Conservation (phyloP, 2,797 vertebrate genomes). For the Ctenosaura bakeri region DNA sequence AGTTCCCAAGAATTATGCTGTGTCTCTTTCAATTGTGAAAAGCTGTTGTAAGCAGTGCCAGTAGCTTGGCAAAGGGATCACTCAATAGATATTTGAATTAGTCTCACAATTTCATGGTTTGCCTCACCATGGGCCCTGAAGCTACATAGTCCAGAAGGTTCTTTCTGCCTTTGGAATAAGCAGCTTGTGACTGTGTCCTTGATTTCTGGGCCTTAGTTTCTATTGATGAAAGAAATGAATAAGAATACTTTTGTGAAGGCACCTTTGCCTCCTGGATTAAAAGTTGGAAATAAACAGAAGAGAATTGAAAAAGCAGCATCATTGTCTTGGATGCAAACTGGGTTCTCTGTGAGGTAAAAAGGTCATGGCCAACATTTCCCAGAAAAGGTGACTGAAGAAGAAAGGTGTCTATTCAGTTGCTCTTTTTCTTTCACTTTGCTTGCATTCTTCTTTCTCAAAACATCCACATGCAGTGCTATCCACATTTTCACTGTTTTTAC, state of each 20-base stretch:
- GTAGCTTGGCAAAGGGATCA: no score
- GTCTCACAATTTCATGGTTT: constrained; percentile 55
- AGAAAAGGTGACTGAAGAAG: no score
- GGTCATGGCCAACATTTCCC: background rate
- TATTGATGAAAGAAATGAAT: background rate
- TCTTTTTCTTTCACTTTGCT: no score
- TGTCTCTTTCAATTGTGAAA: no score
- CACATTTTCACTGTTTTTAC: background rate
- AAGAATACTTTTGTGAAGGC: constrained; percentile 30
- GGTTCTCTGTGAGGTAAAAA: background rate
- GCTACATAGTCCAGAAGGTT: background rate
- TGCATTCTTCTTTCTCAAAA: background rate
- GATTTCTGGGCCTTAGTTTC: constrained; percentile 69
- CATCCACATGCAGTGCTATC: background rate
- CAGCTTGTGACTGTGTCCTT: background rate
- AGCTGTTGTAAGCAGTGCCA: no score
- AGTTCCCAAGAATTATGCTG: no score
- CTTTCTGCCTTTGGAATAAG: background rate
- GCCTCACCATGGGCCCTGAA: background rate
- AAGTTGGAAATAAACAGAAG: constrained; percentile 19
- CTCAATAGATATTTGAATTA: background rate
- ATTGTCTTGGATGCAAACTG: no score
- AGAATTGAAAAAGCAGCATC: background rate
- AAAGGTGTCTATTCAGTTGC: background rate
- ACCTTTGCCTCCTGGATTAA: constrained; percentile 1